These are phyloP conservation scores for Mesaphorura yosii DNA, from an alignment of 1,140 invertebrate genomes.

Conservation along the genomic window DNA sequence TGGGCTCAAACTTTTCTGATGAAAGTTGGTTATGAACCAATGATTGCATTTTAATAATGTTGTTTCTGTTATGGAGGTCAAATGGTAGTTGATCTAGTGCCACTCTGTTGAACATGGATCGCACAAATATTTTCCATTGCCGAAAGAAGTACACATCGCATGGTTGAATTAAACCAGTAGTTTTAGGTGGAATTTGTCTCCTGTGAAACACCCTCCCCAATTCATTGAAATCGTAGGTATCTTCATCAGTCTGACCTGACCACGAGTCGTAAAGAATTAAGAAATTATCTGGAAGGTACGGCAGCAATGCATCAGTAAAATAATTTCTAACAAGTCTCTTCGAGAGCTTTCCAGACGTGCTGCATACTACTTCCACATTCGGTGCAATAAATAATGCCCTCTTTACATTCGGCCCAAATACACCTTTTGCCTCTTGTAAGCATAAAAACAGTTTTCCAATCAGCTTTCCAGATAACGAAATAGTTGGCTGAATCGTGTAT, in stretches of 20 bases:
- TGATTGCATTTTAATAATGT: constrained; percentile 12
- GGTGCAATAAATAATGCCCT: neutral
- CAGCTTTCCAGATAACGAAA: neutral
- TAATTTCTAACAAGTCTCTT: neutral
- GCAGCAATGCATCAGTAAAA: too few relatives aligned
- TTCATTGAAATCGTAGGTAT: too few relatives aligned
- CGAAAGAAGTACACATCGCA: constrained; percentile 6
- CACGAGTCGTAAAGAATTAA: too few relatives aligned
- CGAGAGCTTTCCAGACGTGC: neutral
- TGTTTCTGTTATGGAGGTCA: neutral
- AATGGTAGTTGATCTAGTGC: neutral
- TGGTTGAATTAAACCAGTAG: constrained; percentile 2
- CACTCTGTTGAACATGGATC: neutral
- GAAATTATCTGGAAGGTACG: too few relatives aligned
- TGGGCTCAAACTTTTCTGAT: neutral
- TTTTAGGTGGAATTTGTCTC: constrained; percentile 1
- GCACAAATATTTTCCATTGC: neutral
- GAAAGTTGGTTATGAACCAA: constrained; percentile 8
- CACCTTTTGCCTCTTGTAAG: neutral
- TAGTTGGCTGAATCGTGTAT: neutral
- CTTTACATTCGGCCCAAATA: constrained; percentile 2
- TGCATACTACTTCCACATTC: neutral
- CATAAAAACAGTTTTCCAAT: neutral
- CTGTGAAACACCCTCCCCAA: too few relatives aligned
- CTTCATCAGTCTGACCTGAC: too few relatives aligned